Conservation (phyloP, 2,113 vertebrate species). For the Stegastes partitus region DNA sequence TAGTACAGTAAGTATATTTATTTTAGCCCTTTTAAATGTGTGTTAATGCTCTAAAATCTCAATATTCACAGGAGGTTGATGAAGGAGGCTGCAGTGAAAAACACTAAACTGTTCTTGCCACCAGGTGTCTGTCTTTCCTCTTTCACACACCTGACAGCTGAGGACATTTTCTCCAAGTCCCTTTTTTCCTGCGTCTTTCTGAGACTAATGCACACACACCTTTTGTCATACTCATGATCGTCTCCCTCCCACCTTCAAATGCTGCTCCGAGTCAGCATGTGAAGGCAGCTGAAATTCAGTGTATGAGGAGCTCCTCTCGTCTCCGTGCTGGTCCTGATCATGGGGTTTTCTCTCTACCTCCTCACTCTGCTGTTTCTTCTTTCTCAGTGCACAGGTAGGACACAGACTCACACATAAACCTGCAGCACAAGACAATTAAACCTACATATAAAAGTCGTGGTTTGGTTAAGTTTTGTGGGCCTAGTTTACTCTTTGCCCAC, state of each 20-base stretch:
- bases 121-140: slow-evolving; percentile 41
- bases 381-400: slow-evolving; percentile 78
- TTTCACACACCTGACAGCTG: slow-evolving; percentile 4
- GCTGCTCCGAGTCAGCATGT: slow-evolving; percentile 48
- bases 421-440: not conserved
- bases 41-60: no score
- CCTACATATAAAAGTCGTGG: not conserved
- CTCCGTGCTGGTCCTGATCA: slow-evolving; percentile 61
- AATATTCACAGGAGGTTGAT: no score
- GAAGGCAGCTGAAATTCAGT: slow-evolving; percentile 45
- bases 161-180: not conserved
- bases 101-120: slow-evolving; percentile 13
- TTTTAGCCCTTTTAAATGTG: no score
- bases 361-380: slow-evolving; percentile 60
- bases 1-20: no score
- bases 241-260: slow-evolving; percentile 45
- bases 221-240: slow-evolving; percentile 15
- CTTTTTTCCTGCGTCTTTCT: not conserved
- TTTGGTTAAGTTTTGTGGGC: no score
- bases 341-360: slow-evolving; percentile 74
- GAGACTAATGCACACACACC: slow-evolving; percentile 29
- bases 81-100: no score
- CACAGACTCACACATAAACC: not conserved
- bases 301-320: slow-evolving; percentile 32
- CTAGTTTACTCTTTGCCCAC: no score